A percentile compares a stretch with the other conserved stretches of the same genome.
Evolutionary conservation across 2,888 invertebrate genomes (phyloP).

Genomic region (Cephus spinipes): DNA sequence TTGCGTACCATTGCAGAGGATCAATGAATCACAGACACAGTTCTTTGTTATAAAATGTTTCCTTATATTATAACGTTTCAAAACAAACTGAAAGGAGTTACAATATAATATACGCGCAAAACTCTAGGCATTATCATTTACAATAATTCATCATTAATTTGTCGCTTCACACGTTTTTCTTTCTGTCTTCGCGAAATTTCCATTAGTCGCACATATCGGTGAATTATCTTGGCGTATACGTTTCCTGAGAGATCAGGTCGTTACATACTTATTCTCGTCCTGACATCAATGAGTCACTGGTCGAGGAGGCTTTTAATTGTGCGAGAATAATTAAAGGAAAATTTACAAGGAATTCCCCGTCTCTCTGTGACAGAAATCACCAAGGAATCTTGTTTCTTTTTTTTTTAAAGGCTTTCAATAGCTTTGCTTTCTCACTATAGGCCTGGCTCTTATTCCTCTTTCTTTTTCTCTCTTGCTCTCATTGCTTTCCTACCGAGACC

Average conservation of each 20-base stretch:
- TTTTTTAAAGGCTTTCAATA: constrained; percentile 14
- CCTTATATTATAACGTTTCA: constrained; percentile 64
- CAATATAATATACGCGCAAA: constrained; percentile 62
- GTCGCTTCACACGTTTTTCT: constrained; percentile 25
- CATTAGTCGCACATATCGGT: neutral
- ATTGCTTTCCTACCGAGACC: neutral
- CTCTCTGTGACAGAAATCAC: constrained; percentile 30
- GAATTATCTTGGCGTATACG: neutral
- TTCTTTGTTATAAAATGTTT: constrained; percentile 61
- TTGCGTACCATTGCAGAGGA: neutral
- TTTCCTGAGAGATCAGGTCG: neutral
- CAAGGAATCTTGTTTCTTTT: neutral
- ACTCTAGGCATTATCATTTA: constrained; percentile 60
- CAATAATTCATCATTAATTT: constrained; percentile 57
- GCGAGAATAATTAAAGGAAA: neutral
- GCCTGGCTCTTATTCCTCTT: constrained; percentile 42
- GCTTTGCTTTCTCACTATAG: constrained; percentile 35
- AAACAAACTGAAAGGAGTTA: constrained; percentile 61
- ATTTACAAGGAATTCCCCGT: constrained; percentile 17
- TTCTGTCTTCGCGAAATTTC: neutral
- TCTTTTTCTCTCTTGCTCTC: neutral
- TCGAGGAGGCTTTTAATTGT: neutral
- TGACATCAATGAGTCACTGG: neutral
- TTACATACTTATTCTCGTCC: too few species aligned
- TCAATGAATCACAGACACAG: neutral